Conservation (phyloP, 2,888 invertebrate genomes). For the Pristionchus entomophagus region DNA sequence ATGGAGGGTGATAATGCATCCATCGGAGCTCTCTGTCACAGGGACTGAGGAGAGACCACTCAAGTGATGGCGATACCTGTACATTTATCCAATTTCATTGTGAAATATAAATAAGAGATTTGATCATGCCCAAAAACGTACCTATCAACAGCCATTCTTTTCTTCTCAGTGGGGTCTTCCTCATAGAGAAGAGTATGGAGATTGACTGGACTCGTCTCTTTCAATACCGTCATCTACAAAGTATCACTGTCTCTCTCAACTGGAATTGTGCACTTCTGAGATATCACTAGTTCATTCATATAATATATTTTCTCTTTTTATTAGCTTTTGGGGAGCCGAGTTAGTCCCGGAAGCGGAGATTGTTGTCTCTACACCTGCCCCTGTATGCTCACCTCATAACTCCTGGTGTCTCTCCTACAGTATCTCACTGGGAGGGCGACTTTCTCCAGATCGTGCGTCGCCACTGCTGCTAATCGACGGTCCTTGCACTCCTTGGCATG, state of each 20-base stretch:
- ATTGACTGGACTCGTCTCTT: not conserved
- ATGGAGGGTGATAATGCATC: slow-evolving; percentile 15
- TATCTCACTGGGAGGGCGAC: slow-evolving; percentile 37
- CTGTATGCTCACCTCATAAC: too few species aligned
- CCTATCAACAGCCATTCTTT: slow-evolving; percentile 20
- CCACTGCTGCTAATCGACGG: not conserved
- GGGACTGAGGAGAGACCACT: not conserved
- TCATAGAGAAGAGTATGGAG: not conserved
- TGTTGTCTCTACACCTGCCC: too few species aligned
- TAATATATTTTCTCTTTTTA: too few species aligned
- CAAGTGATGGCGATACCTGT: slow-evolving; percentile 23
- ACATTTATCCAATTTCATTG: not conserved
- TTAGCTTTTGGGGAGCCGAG: too few species aligned
- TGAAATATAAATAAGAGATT: not conserved
- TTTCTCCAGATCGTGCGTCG: slow-evolving; percentile 34
- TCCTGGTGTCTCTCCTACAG: not conserved
- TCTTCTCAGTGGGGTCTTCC: slow-evolving; percentile 23
- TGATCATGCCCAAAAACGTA: not conserved
- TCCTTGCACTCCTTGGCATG: slow-evolving; percentile 29
- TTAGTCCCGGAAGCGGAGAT: too few species aligned
- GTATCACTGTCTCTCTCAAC: not conserved
- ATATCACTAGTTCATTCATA: too few species aligned
- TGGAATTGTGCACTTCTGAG: too few species aligned
- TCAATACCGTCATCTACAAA: not conserved
- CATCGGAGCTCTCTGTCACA: not conserved